Evolutionary conservation across 2,888 invertebrate genomes (phyloP).

Genomic region (Drosophila quinaria): DNA sequence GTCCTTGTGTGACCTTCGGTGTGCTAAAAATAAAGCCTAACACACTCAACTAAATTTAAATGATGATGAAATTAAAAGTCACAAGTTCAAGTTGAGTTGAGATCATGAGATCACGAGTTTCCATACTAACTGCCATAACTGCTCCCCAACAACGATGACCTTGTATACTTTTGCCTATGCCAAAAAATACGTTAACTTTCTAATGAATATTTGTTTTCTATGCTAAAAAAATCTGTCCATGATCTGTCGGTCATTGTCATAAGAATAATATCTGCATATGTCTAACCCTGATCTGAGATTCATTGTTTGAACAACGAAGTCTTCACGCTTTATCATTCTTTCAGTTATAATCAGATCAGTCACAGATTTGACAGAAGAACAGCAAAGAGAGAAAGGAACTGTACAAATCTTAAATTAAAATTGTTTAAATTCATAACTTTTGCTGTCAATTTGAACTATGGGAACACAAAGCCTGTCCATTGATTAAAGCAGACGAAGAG

Average conservation of each 20-base stretch:
- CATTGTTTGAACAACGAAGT: conserved; percentile 15
- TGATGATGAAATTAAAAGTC: conserved; percentile 30
- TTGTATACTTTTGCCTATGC: conserved; percentile 37
- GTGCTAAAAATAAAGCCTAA: conserved; percentile 44
- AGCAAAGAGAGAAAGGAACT: background rate
- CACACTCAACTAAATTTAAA: conserved; percentile 23
- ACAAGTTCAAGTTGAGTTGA: conserved; percentile 26
- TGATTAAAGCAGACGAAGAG: background rate
- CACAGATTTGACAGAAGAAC: conserved; percentile 11
- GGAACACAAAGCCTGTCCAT: background rate
- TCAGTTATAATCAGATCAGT: conserved; percentile 23
- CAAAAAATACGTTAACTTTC: conserved; percentile 43
- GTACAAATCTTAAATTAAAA: conserved; percentile 1
- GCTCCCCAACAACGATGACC: conserved; percentile 29
- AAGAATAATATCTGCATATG: conserved; percentile 23
- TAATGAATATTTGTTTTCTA: conserved; percentile 22
- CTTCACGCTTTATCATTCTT: conserved; percentile 21
- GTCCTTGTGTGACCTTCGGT: conserved; percentile 57
- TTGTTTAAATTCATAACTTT: background rate
- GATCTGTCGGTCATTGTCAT: conserved; percentile 32
- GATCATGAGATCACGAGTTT: conserved; percentile 35
- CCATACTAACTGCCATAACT: conserved; percentile 5
- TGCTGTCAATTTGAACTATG: background rate
- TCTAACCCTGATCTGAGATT: conserved; percentile 30
- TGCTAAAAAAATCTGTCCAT: conserved; percentile 37